These are phyloP conservation scores for Nymphalis polychloros DNA, from an alignment of 2,888 invertebrate genomes.

Conservation along the genomic window DNA sequence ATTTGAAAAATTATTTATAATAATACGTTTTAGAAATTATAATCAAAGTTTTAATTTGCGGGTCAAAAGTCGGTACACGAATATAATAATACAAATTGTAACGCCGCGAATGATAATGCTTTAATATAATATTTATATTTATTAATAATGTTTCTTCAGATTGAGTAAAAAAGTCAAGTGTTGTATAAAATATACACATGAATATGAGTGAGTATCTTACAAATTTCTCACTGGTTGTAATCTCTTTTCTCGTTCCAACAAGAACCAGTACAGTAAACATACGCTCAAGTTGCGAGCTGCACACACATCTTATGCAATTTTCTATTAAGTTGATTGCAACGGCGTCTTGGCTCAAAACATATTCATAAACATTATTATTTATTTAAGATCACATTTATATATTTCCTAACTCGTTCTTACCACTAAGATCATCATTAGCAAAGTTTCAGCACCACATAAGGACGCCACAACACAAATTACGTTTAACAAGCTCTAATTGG, in stretches of 20 bases:
- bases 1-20: too few relatives aligned
- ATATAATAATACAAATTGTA: too few relatives aligned
- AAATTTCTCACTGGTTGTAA: background rate
- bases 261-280: background rate
- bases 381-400: conserved; percentile 3
- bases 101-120: too few relatives aligned
- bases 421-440: conserved; percentile 20
- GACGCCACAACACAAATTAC: conserved; percentile 25
- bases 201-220: too few relatives aligned
- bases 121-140: too few relatives aligned
- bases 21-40: too few relatives aligned
- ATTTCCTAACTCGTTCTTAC: background rate
- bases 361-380: background rate
- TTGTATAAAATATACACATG: too few relatives aligned
- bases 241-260: background rate
- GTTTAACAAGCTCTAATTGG: conserved; percentile 28
- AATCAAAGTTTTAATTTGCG: too few relatives aligned
- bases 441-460: conserved; percentile 26
- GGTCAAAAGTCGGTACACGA: too few relatives aligned
- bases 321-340: conserved; percentile 5
- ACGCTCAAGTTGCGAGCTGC: background rate
- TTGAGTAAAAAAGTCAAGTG: too few relatives aligned
- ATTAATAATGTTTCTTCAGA: too few relatives aligned
- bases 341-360: background rate
- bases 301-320: conserved; percentile 6